Percentiles rank a stretch among this genome's conserved stretches.
These are phyloP conservation scores for Leptinotarsa peninsularis DNA, from an alignment of 2,888 invertebrate species.

Conservation along the genomic window DNA sequence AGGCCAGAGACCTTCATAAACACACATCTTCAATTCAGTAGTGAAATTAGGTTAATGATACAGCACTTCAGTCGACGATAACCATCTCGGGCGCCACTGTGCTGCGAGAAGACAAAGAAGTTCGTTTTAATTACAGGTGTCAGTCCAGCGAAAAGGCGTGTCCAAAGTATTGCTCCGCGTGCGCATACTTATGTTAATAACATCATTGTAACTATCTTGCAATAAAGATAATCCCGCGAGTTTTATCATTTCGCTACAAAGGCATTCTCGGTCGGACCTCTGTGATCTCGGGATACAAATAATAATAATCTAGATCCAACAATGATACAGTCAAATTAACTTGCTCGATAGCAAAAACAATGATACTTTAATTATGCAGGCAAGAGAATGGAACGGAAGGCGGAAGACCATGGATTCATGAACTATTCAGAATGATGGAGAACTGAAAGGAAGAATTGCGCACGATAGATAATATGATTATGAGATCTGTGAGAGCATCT, in stretches of 20 bases:
- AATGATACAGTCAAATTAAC: conserved; percentile 34
- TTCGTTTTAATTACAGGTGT: conserved; percentile 53
- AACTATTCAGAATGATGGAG: conserved; percentile 7
- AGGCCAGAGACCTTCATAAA: conserved; percentile 28
- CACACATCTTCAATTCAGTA: conserved; percentile 31
- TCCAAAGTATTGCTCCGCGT: conserved; percentile 49
- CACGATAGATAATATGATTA: neutral
- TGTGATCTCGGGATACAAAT: conserved; percentile 43
- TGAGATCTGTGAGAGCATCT: neutral
- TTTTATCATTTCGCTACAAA: conserved; percentile 42
- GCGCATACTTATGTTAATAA: conserved; percentile 54
- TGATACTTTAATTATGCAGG: conserved; percentile 14
- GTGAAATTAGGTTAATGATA: conserved; percentile 34
- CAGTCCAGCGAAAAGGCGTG: conserved; percentile 51
- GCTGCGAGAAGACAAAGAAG: conserved; percentile 46
- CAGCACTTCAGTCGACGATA: conserved; percentile 23
- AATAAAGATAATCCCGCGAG: conserved; percentile 36
- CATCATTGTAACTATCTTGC: conserved; percentile 50
- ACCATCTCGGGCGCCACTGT: conserved; percentile 34
- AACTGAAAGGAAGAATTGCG: neutral
- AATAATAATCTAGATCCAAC: conserved; percentile 37
- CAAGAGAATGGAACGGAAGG: conserved; percentile 8
- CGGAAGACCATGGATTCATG: conserved; percentile 12
- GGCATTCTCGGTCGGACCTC: conserved; percentile 42
- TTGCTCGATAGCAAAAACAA: conserved; percentile 16